Evolutionary conservation across 2,888 invertebrate genomes (phyloP).

Genomic region (Lymantria dispar): DNA sequence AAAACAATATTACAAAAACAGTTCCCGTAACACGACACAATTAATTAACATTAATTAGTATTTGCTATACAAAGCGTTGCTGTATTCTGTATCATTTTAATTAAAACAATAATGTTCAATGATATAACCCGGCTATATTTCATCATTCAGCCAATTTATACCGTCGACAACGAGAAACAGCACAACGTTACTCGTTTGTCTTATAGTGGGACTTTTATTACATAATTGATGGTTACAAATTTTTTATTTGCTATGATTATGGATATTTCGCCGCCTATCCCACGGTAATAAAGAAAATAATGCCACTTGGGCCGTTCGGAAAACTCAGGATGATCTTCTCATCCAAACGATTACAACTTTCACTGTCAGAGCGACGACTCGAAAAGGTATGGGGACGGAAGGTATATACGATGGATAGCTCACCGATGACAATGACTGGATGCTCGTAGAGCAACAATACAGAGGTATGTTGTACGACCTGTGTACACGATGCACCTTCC

Average conservation of each 20-base stretch:
- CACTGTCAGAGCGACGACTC: no score
- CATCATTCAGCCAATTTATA: constrained; percentile 36
- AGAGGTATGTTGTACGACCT: no score
- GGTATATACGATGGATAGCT: no score
- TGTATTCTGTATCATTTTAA: constrained; percentile 28
- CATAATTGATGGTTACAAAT: not conserved
- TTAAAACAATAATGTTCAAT: constrained; percentile 32
- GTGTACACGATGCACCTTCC: no score
- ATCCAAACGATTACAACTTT: no score
- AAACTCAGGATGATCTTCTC: no score
- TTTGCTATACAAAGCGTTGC: constrained; percentile 16
- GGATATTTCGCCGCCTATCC: not conserved
- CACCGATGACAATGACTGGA: no score
- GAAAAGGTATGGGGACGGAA: no score
- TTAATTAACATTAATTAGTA: constrained; percentile 26
- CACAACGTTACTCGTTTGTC: not conserved
- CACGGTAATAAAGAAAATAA: not conserved
- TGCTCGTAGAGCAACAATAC: no score
- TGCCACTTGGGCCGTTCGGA: not conserved
- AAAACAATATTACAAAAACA: not conserved
- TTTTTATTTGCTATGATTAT: not conserved
- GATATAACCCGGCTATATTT: constrained; percentile 27
- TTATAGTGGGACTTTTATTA: not conserved
- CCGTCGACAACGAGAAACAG: constrained; percentile 3
- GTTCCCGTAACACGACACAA: constrained; percentile 9